Evolutionary conservation across 2,113 vertebrate genomes (phyloP).

Genomic region (Danio rerio): GRCz12tu NC_133182.1:63353001-63353500

Average conservation of each 20-base stretch:
- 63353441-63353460: not conserved
- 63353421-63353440: conserved; percentile 4
- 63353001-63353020: no score
- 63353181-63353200: no score
- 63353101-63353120: no score
- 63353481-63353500: not conserved
- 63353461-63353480: no score
- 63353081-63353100: no score
- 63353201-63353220: no score
- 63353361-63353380: not conserved
- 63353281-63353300: not conserved
- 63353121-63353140: no score
- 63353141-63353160: no score
- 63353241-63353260: not conserved
- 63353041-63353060: no score
- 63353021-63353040: no score
- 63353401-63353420: not conserved
- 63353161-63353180: no score
- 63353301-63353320: not conserved
- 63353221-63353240: not conserved
- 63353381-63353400: not conserved
- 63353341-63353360: not conserved
- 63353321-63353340: not conserved
- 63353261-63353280: not conserved
- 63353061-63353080: no score